Base-by-base conservation (phyloP, 2,113 vertebrate species). In the Mirounga angustirostris region DNA sequence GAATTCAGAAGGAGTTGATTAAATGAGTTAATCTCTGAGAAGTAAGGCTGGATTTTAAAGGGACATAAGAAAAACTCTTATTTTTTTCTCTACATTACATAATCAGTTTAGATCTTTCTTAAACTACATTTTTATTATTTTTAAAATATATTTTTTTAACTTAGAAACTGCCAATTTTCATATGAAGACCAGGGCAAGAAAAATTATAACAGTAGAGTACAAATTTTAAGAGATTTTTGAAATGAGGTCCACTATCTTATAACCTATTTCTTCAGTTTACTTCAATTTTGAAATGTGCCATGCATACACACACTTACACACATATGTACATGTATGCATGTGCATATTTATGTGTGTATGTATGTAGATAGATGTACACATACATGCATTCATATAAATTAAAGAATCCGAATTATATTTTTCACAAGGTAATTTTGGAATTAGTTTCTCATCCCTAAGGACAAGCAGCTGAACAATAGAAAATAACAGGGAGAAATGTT, bases 141-240 rank as follows among this genome's bases (percentile, higher is more conserved):
- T 76, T 74, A 87, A 92, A 79, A 58, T 61, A 43, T 28, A 30
- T 71, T 28, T 40, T 95, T 95, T 92, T 82, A 67, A 92, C 74
- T 95, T 80, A 91, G 56, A 95, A 95, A 71, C 7, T 52, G 5
- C 30, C 40, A 81, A 52, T 89, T 3, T 14, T 54, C 30, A 74
- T 16, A 33, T 56, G 40, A 92, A 73, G 21, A 89, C 22, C 19
- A 87, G 33, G n/a, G 65, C 52, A 92, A 83, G 30, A 71, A 59
- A 16, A 94, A 89, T 61, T 12, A 1, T 56, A 95, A 82, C 2
- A 58, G 69, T 33, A 6, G 5, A 59, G 0, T 36, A 74, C 6
- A 81, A 67, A 79, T 63, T 61, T 92, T 84, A 92, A 80, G 8
- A 80, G 14, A 94, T 74, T 91, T 80, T 88, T 21, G 94, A 97